Conservation (phyloP, 2,113 vertebrate species). For the Entelurus aequoreus region DNA sequence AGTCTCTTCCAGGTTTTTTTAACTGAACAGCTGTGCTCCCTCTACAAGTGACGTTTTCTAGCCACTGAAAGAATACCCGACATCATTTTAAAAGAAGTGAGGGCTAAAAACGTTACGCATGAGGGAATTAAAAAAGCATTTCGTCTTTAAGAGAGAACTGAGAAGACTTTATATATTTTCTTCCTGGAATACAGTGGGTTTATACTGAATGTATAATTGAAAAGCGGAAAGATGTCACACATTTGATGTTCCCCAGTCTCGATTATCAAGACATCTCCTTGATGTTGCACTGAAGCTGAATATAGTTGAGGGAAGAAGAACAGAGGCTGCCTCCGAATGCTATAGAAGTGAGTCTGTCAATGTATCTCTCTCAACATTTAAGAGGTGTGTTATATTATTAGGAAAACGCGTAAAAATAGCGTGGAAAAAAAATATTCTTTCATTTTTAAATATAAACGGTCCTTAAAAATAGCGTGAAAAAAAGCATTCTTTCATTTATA, state of each 20-base stretch:
- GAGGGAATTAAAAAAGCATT: slow-evolving; percentile 8
- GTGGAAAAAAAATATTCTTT: slow-evolving; percentile 54
- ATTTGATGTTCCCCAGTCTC: slow-evolving; percentile 28
- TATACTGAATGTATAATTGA: slow-evolving; percentile 26
- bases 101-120: slow-evolving; percentile 4
- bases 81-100: background rate
- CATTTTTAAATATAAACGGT: slow-evolving; percentile 70
- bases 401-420: slow-evolving; percentile 36
- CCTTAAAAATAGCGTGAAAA: slow-evolving; percentile 41
- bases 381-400: slow-evolving; percentile 17
- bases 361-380: slow-evolving; percentile 24
- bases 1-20: too few relatives aligned
- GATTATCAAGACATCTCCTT: slow-evolving; percentile 27
- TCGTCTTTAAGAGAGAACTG: background rate
- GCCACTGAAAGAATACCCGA: too few relatives aligned
- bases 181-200: slow-evolving; percentile 7
- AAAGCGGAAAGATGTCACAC: slow-evolving; percentile 14
- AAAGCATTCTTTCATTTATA: slow-evolving; percentile 69
- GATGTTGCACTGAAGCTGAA: slow-evolving; percentile 42
- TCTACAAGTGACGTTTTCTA: too few relatives aligned
- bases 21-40: too few relatives aligned
- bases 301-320: slow-evolving; percentile 29
- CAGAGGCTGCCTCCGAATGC: slow-evolving; percentile 35
- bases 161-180: background rate
- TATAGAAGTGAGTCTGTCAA: slow-evolving; percentile 7